phyloP scores from a whole-genome alignment of 1,140 invertebrate species.

The Drosophila bifasciata region DNA sequence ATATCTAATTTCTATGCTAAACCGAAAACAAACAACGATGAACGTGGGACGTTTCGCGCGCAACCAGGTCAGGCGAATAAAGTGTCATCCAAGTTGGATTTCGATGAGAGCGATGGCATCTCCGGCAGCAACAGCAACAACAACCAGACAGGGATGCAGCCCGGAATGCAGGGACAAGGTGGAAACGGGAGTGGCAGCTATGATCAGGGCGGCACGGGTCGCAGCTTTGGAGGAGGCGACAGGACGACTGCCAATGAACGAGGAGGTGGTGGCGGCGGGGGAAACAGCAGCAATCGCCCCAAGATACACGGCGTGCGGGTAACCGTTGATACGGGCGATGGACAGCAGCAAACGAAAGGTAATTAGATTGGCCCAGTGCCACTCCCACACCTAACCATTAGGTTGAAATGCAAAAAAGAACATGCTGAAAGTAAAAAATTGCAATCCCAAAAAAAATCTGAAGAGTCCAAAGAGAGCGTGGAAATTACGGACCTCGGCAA shows the following conservation, averaged over 20 bases:
- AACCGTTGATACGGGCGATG: constrained; percentile 82
- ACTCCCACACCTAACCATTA: background rate
- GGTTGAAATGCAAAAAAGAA: constrained; percentile 27
- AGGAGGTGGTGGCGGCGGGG: constrained; percentile 8
- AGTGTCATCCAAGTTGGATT: constrained; percentile 82
- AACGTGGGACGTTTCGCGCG: constrained; percentile 19
- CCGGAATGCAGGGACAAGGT: constrained; percentile 51
- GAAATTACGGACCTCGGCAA: constrained; percentile 82
- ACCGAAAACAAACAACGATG: constrained; percentile 71
- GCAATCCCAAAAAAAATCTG: constrained; percentile 31
- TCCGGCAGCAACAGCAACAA: constrained; percentile 24
- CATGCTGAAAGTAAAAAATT: constrained; percentile 37
- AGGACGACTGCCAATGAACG: background rate
- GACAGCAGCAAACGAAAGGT: constrained; percentile 82
- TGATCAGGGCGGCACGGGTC: constrained; percentile 57
- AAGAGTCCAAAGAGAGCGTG: constrained; percentile 82
- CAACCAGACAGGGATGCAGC: constrained; percentile 60
- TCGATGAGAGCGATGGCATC: constrained; percentile 60
- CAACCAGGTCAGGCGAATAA: constrained; percentile 78
- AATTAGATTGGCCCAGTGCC: constrained; percentile 63
- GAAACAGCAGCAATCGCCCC: constrained; percentile 67
- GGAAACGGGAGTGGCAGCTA: constrained; percentile 45
- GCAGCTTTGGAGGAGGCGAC: constrained; percentile 8
- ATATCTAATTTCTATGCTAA: constrained; percentile 81
- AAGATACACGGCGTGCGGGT: constrained; percentile 84